These are phyloP conservation scores for Diplodus puntazzo DNA, from an alignment of 2,797 vertebrate genomes.

Conservation along the genomic window DNA sequence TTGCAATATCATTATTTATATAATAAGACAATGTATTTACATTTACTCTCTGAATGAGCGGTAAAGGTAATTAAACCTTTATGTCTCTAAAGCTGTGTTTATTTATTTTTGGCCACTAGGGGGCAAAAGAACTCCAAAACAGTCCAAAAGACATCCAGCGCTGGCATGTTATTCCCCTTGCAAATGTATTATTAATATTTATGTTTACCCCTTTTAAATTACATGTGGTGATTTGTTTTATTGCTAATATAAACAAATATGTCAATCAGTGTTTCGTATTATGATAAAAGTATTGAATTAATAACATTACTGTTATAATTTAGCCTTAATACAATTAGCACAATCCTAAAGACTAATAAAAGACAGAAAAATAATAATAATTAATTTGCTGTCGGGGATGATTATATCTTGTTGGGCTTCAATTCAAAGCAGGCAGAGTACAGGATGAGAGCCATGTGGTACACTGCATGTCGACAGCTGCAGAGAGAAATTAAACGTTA, in stretches of 20 bases:
- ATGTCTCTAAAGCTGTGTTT: neutral
- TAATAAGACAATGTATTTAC: neutral
- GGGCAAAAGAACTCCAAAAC: neutral
- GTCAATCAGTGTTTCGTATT: neutral
- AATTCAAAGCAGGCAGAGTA: neutral
- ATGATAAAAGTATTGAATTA: neutral
- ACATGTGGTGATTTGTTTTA: neutral
- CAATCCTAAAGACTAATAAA: too few species aligned
- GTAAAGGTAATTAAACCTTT: neutral
- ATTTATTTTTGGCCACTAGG: neutral
- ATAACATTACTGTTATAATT: neutral
- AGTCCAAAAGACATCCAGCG: neutral
- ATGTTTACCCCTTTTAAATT: neutral
- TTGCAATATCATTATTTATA: neutral
- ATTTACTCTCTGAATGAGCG: neutral
- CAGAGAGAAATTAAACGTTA: neutral
- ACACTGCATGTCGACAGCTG: too few species aligned
- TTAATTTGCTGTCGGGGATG: neutral
- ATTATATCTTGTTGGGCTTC: neutral
- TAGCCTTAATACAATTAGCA: neutral
- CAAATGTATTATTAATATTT: neutral
- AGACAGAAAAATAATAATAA: neutral
- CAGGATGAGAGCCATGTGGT: neutral
- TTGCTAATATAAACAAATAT: neutral
- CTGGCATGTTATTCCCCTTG: neutral